Evolutionary conservation across 2,113 vertebrate genomes (phyloP).

Genomic region (Butorides virescens): DNA sequence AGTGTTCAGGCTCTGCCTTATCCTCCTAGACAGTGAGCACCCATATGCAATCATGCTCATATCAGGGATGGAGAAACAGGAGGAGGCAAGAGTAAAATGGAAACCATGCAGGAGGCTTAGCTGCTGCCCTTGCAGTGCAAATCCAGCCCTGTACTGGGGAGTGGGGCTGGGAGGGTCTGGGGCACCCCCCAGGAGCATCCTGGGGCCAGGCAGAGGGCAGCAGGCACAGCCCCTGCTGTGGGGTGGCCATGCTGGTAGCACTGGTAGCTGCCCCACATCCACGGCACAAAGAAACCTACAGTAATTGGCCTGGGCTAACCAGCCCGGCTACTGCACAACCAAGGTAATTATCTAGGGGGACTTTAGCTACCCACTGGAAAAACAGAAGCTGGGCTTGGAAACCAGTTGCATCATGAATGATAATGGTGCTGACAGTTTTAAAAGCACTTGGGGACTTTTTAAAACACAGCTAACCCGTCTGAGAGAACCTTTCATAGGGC

Average conservation of each 20-base stretch:
- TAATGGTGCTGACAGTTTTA: conserved; percentile 65
- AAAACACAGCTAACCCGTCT: background rate
- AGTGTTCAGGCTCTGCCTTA: background rate
- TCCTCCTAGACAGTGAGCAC: background rate
- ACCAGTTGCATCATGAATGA: conserved; percentile 54
- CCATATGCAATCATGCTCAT: rapidly evolving
- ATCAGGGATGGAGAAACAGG: background rate
- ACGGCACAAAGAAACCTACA: background rate
- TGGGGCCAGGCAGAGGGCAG: background rate
- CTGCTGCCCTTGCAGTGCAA: background rate
- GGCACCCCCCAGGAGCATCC: background rate
- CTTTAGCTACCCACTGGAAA: conserved; percentile 25
- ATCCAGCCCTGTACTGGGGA: background rate
- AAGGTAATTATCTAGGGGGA: conserved; percentile 1
- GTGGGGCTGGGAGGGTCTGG: background rate
- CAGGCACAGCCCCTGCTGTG: rapidly evolving
- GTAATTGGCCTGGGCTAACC: background rate
- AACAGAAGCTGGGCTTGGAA: conserved; percentile 44
- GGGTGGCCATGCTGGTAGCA: background rate
- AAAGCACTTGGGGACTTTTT: conserved; percentile 27
- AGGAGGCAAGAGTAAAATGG: background rate
- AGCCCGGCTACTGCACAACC: background rate
- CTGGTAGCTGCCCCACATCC: background rate
- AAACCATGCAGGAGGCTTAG: background rate
- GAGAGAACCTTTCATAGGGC: background rate